phyloP scores from a whole-genome alignment of 2,888 invertebrate genomes.

The Drymonia ruficornis region DNA sequence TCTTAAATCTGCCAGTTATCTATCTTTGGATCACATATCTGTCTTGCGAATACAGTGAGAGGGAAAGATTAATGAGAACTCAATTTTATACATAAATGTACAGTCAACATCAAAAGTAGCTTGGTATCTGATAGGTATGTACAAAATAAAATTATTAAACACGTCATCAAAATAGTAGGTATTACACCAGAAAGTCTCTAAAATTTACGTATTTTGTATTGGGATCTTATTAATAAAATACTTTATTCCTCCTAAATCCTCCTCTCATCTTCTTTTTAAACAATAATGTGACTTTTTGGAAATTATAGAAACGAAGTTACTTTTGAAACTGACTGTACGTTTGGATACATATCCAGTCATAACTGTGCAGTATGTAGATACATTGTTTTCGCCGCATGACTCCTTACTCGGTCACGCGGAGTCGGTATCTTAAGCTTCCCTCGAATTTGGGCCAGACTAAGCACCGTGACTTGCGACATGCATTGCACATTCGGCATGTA shows the following conservation, averaged over 20 bases:
- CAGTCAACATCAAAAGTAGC: no score
- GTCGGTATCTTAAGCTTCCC: background rate
- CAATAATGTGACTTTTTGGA: no score
- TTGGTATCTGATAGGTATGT: no score
- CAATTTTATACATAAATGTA: background rate
- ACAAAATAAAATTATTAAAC: no score
- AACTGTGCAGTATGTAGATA: background rate
- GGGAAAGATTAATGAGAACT: conserved; percentile 4
- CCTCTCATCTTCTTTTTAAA: no score
- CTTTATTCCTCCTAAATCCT: no score
- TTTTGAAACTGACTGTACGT: no score
- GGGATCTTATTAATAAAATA: no score
- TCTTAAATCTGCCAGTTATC: conserved; percentile 4
- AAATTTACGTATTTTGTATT: no score
- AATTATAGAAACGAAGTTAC: no score
- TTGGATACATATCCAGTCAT: background rate
- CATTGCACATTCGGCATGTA: background rate
- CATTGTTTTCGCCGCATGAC: background rate
- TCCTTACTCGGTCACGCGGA: conserved; percentile 6
- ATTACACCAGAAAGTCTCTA: no score
- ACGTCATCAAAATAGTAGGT: no score
- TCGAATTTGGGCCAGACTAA: conserved; percentile 4
- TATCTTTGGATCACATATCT: conserved; percentile 5
- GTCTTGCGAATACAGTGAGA: conserved; percentile 1
- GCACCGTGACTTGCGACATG: conserved; percentile 1